Conservation (phyloP, 2,113 vertebrate genomes). For the Psophia crepitans region DNA sequence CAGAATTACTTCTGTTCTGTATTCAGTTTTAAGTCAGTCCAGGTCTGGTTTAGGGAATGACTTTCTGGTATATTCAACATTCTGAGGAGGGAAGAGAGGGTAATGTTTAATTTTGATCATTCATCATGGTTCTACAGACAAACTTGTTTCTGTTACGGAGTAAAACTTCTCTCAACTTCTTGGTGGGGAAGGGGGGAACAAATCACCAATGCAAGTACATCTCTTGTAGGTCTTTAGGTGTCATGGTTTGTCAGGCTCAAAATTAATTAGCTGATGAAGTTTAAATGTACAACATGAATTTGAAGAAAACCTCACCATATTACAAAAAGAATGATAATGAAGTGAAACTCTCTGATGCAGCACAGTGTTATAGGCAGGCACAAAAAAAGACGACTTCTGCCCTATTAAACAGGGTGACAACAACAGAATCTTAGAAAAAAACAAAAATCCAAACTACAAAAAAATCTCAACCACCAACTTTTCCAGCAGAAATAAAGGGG, state of each 20-base stretch:
- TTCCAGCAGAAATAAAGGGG: neutral
- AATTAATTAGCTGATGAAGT: neutral
- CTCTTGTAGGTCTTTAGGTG: neutral
- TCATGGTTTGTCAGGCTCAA: neutral
- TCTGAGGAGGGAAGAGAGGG: neutral
- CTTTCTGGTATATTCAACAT: neutral
- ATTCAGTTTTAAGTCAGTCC: neutral
- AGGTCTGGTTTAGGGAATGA: neutral
- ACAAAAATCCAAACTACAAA: neutral
- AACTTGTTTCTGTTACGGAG: neutral
- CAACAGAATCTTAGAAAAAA: neutral
- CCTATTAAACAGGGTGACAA: neutral
- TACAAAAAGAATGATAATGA: neutral
- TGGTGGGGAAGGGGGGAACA: fast-evolving
- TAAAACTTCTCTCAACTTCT: neutral
- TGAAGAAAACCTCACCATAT: neutral
- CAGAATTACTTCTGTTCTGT: neutral
- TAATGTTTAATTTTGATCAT: neutral
- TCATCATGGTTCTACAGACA: neutral
- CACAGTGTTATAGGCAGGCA: neutral
- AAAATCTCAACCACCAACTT: neutral
- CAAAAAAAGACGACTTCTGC: neutral
- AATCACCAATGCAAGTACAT: neutral
- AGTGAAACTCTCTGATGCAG: neutral
- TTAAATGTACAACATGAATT: neutral